Percentiles rank a stretch among this genome's conserved stretches.
Conservation (phyloP, 2,113 vertebrate species). For the Oostethus manadensis region DNA sequence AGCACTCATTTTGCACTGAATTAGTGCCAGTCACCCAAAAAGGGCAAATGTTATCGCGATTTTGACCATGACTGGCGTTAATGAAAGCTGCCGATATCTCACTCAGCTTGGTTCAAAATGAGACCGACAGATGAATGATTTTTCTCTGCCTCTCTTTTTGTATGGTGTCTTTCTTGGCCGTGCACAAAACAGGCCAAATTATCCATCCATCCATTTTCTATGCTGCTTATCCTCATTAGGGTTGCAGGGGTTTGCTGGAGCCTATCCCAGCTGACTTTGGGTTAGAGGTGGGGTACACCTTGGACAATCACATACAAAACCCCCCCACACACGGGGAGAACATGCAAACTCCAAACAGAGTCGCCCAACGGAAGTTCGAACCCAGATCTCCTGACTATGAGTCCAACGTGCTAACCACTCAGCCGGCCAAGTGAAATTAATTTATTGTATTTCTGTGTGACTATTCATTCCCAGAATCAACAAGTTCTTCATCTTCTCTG, state of each 20-base stretch:
- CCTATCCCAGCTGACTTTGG: too few relatives aligned
- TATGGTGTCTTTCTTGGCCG: not conserved
- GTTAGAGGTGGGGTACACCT: too few relatives aligned
- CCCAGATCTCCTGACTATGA: too few relatives aligned
- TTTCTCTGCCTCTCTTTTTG: conserved; percentile 9
- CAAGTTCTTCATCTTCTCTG: not conserved
- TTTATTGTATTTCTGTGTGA: conserved; percentile 2
- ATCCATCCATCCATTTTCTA: too few relatives aligned
- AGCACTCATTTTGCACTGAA: conserved; percentile 45
- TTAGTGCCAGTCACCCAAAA: conserved; percentile 40
- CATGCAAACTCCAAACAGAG: too few relatives aligned
- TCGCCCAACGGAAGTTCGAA: too few relatives aligned
- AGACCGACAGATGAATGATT: conserved; percentile 27
- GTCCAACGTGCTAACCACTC: too few relatives aligned
- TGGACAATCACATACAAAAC: too few relatives aligned
- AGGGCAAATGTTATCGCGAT: conserved; percentile 63
- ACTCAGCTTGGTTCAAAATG: conserved; percentile 17
- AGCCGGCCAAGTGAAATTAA: too few relatives aligned
- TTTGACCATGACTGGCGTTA: conserved; percentile 32
- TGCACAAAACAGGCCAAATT: conserved; percentile 10
- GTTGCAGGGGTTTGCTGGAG: too few relatives aligned
- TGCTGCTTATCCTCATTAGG: too few relatives aligned
- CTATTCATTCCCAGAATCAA: conserved; percentile 1
- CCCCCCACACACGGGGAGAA: too few relatives aligned
- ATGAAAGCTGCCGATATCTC: conserved; percentile 44